Evolutionary conservation across 2,797 vertebrate genomes (phyloP), one percentile per base, ranked within the genome.

Genomic region (Ataeniobius toweri): DNA sequence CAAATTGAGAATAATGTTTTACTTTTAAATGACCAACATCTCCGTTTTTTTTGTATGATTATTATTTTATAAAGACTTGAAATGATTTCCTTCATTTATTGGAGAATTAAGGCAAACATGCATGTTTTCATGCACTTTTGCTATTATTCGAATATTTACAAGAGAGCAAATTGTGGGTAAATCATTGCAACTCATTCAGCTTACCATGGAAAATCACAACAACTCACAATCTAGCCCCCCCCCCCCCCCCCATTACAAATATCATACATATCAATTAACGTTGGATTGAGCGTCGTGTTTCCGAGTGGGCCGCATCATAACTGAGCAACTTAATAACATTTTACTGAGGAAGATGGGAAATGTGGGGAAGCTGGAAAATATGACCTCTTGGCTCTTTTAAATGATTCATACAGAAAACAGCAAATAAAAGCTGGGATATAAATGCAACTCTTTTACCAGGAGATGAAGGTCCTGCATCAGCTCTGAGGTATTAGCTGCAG

Each of bases 301-400:
- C 94, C 90, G 93, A 92, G 95, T 95, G 95, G 94, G 95, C 93
- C 88, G 95, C 81, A 83, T 90, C 90, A 94, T 91, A 81, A 87
- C 81, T 75, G 0, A 71, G 78, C 78, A 88, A 92, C 86, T 89
- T 93, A 93, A 93, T 93, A 74, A 82, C 12, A 73, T 88, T 84
- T 88, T 91, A 88, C 80, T 86, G 82, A 86, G 74, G 81, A 80
- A 85, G 76, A 81, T 73, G 91, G 93, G 93, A 95, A 94, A 95
- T 93, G 85, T 80, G 71, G 76, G 88, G 80, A 93, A 71, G 82
- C 80, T 85, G 89, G 89, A 92, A 93, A 87, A 89, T 80, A 78
- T 83, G 87, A 87, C 79, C 65, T 78, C 50, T 78, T 65, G n/a
- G 81, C 55, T 80, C 68, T 74, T 77, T 81, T 73, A 73, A 83